A percentile compares a stretch with the other conserved stretches of the same genome.
Evolutionary conservation across 1,140 invertebrate genomes (phyloP).

Genomic region (Onthophagus taurus): DNA sequence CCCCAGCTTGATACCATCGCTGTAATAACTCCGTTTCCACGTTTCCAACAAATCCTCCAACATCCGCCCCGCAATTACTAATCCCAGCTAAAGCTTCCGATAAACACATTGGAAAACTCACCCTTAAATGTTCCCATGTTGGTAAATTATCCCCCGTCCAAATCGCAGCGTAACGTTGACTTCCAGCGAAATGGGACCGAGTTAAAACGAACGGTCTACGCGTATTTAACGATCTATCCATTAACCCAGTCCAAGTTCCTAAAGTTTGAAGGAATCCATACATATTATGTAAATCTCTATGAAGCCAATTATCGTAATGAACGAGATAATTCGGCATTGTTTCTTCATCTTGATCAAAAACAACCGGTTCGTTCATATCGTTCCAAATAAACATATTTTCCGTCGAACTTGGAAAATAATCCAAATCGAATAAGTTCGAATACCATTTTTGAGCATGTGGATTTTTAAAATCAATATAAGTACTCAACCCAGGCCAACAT

Average conservation of each 20-base stretch:
- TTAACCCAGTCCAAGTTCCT: slow-evolving; percentile 67
- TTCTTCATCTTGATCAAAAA: slow-evolving; percentile 64
- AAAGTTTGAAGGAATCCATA: slow-evolving; percentile 66
- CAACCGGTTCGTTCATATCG: slow-evolving; percentile 74
- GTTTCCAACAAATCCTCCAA: slow-evolving; percentile 94
- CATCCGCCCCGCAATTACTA: slow-evolving; percentile 89
- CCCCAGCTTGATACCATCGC: slow-evolving; percentile 84
- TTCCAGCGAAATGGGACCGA: slow-evolving; percentile 79
- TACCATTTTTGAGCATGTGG: slow-evolving; percentile 56
- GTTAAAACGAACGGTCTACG: slow-evolving; percentile 84
- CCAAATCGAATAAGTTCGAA: slow-evolving; percentile 46
- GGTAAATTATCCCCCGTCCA: slow-evolving; percentile 97
- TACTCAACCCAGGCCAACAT: slow-evolving; percentile 61
- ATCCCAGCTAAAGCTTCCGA: slow-evolving; percentile 66
- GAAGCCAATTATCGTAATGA: slow-evolving; percentile 70
- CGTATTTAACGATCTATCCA: slow-evolving; percentile 53
- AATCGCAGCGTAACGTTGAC: slow-evolving; percentile 80
- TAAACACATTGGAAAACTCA: slow-evolving; percentile 85
- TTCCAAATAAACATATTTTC: slow-evolving; percentile 59
- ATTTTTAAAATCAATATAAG: slow-evolving; percentile 60
- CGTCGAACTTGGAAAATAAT: slow-evolving; percentile 48
- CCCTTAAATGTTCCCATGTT: slow-evolving; percentile 84
- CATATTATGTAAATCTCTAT: slow-evolving; percentile 90
- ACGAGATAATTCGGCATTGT: slow-evolving; percentile 44
- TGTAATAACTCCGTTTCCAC: slow-evolving; percentile 81